Base-by-base conservation (phyloP, 2,888 invertebrate genomes). In the Luperina testacea region DNA sequence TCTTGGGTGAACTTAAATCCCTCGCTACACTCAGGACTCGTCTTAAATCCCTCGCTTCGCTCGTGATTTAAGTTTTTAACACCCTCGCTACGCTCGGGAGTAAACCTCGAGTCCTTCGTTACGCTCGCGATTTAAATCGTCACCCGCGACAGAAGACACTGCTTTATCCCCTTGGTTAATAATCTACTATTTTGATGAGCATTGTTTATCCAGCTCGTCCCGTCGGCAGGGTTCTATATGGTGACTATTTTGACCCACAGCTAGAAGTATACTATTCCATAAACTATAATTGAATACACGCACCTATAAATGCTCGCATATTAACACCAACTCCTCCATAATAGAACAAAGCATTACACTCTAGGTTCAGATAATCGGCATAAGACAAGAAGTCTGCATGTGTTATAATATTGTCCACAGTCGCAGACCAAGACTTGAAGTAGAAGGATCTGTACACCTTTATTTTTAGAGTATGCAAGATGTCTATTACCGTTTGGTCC, bases 261-360 rank as follows among this genome's bases (percentile, higher is more conserved):
- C n/a, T 59, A 11, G 1, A 59, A 59, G 38, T 38, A 6, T n/a
- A 13, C 4, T 59, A 11, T 4, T 2, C 13, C 9, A 7, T 7
- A 6, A 72, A 63, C 15, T 24, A 24, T 6, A 72, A 45, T 1
- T 20, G 20, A 15, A 11, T 53, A 17, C 57, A 65, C 87, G 80
- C 87, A 96, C 97, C 96, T 79, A 95, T 90, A 86, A 96, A 97
- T 15, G 96, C 95, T 74, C 94, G 92, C 72, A 92, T 91, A 79
- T 95, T 92, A 7, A 98, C 95, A 0, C 95, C 96, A 80, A 96
- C 95, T 69, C 87, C 92, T 2, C 97, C 96, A 87, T 97, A 98
- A 87, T 97, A 97, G 85, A 98, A 97, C 75, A 98, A 93, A 0
- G 96, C 97, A 27, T 96, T 90, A 84, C 98, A 97, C 7, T 96